These are phyloP conservation scores for Amiota mariae DNA, from an alignment of 2,888 invertebrate species.

Conservation along the genomic window DNA sequence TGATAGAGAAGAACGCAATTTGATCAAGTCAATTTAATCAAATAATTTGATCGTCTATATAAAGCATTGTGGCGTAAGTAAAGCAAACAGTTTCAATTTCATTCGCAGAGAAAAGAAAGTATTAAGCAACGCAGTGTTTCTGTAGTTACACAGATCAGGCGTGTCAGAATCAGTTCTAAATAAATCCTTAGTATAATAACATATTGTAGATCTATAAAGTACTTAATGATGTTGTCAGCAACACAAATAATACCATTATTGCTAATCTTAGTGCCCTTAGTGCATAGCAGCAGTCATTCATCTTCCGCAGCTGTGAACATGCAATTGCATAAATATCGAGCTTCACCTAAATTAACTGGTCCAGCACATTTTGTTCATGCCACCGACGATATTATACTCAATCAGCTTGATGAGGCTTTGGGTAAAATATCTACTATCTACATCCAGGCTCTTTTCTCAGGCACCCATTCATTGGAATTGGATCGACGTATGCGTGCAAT, in stretches of 20 bases:
- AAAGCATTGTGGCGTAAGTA: conserved; percentile 30
- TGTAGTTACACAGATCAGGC: conserved; percentile 45
- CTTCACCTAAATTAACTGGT: conserved; percentile 56
- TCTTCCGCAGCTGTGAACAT: conserved; percentile 28
- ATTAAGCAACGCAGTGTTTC: conserved; percentile 27
- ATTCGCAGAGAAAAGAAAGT: neutral
- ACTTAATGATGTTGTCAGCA: neutral
- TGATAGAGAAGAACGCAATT: neutral
- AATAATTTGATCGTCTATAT: conserved; percentile 42
- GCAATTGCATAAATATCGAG: conserved; percentile 46
- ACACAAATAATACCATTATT: neutral
- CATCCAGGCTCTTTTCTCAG: conserved; percentile 66
- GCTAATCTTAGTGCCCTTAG: neutral
- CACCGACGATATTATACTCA: conserved; percentile 52
- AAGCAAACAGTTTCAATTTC: neutral
- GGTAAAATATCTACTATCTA: conserved; percentile 61
- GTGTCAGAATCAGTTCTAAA: conserved; percentile 34
- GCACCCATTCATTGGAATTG: conserved; percentile 62
- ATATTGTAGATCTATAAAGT: neutral
- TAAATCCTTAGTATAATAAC: neutral
- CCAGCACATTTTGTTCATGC: conserved; percentile 46
- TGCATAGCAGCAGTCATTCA: neutral
- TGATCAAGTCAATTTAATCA: neutral
- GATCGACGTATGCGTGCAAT: conserved; percentile 57
- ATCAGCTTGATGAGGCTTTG: conserved; percentile 57